These are phyloP conservation scores for Melozone crissalis DNA, from an alignment of 2,113 vertebrate genomes.

Conservation along the genomic window DNA sequence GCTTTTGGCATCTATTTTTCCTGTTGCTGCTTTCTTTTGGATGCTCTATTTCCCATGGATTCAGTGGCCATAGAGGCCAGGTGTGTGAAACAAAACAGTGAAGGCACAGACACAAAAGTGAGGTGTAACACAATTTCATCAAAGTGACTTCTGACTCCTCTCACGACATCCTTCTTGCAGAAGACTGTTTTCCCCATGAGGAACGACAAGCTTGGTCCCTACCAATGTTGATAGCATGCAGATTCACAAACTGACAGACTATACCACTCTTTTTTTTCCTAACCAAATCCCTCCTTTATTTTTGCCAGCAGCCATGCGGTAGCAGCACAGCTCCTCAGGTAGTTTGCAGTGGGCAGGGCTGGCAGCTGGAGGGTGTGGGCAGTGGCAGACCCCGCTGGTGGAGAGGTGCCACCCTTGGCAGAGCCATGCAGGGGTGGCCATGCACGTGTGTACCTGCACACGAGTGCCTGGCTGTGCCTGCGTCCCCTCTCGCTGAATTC, in stretches of 20 bases:
- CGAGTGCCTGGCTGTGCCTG: fast-evolving
- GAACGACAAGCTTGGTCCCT: not conserved
- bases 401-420: not conserved
- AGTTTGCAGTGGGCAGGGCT: not conserved
- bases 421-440: not conserved
- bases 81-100: not conserved
- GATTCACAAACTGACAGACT: not conserved
- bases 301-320: fast-evolving
- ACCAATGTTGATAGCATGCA: not conserved
- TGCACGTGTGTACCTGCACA: not conserved
- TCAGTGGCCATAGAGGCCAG: not conserved
- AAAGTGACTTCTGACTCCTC: not conserved
- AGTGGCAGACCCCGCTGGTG: not conserved
- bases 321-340: fast-evolving
- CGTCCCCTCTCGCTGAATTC: slow-evolving; percentile 13
- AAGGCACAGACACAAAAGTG: not conserved
- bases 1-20: not conserved
- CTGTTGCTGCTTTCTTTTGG: not conserved
- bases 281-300: not conserved
- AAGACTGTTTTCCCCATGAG: not conserved
- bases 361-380: not conserved
- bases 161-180: not conserved
- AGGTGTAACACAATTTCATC: not conserved
- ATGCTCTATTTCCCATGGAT: not conserved
- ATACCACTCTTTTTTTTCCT: not conserved